These are phyloP conservation scores for Trichomalopsis sarcophagae DNA, from an alignment of 1,140 invertebrate genomes.

Conservation along the genomic window DNA sequence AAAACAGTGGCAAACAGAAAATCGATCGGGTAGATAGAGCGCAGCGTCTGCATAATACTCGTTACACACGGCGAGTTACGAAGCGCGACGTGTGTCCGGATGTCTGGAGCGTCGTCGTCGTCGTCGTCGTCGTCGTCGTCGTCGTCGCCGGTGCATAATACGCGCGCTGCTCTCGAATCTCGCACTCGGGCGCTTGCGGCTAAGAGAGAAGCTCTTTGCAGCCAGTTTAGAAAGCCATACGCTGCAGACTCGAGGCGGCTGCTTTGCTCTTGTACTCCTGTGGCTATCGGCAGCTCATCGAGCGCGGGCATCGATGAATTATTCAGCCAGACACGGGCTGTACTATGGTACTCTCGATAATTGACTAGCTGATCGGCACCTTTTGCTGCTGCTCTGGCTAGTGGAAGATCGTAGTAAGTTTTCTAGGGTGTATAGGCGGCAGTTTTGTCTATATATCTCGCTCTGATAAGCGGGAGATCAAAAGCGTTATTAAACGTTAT, in stretches of 20 bases:
- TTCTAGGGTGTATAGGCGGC: neutral
- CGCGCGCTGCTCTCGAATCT: neutral
- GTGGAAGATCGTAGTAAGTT: neutral
- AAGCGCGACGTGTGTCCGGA: neutral
- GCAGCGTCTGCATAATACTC: no score
- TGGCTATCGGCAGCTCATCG: neutral
- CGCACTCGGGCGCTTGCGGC: neutral
- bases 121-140: no score
- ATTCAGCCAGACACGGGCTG: neutral
- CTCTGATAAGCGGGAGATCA: neutral
- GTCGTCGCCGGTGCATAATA: neutral
- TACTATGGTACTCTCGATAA: neutral
- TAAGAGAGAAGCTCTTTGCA: neutral
- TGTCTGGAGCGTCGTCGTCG: no score
- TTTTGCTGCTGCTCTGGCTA: neutral
- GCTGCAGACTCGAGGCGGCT: neutral
- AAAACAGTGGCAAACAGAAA: no score
- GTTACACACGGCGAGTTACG: neutral
- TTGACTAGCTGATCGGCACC: neutral
- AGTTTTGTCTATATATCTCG: neutral
- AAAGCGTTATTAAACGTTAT: neutral
- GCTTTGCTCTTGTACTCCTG: neutral
- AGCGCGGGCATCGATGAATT: slow-evolving; percentile 1
- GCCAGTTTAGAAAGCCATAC: slow-evolving; percentile 6
- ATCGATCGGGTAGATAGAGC: no score